These are phyloP conservation scores for Babyrousa celebensis DNA, from an alignment of 2,797 vertebrate genomes.

Conservation along the genomic window DNA sequence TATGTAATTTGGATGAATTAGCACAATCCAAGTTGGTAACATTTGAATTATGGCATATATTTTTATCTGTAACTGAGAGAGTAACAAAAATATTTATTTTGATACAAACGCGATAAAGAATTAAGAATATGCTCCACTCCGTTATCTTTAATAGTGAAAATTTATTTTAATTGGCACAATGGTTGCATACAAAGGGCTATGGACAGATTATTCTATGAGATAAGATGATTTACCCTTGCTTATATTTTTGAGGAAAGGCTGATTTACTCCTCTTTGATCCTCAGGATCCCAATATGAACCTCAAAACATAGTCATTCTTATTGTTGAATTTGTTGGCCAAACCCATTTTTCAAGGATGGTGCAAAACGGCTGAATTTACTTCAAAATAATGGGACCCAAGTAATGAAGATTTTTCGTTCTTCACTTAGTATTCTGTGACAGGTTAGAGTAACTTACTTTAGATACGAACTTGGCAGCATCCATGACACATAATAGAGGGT, in stretches of 20 bases:
- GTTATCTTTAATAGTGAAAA: slow-evolving; percentile 18
- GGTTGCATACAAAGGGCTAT: not conserved
- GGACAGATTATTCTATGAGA: not conserved
- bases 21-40: slow-evolving; percentile 2
- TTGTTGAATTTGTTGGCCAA: not conserved
- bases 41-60: not conserved
- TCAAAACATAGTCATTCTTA: not conserved
- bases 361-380: slow-evolving; percentile 25
- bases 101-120: not conserved
- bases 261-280: not conserved
- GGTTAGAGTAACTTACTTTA: not conserved
- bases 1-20: not conserved
- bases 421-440: not conserved
- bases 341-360: not conserved
- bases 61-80: slow-evolving; percentile 24
- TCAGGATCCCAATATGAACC: not conserved
- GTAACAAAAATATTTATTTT: not conserved
- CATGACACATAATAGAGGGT: not conserved
- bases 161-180: not conserved
- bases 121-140: not conserved
- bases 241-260: not conserved
- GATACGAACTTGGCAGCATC: not conserved
- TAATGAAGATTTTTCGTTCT: not conserved
- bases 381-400: slow-evolving; percentile 36
- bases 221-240: not conserved